Evolutionary conservation across 2,888 invertebrate genomes (phyloP), one percentile per base, ranked within the genome.

Genomic region (Leucoma salicis): DNA sequence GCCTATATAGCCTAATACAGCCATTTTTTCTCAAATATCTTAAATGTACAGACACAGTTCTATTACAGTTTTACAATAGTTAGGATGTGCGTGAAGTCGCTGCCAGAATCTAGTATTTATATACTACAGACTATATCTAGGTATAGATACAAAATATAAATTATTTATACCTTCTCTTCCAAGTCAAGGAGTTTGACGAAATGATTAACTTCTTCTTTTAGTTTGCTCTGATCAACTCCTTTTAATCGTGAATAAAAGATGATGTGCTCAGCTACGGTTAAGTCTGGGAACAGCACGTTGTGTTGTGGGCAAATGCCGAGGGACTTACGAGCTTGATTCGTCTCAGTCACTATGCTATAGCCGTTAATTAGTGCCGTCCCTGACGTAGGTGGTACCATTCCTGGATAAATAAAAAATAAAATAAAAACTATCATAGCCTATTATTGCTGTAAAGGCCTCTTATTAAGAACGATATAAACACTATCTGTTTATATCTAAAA

Each of bases 221-320:
- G 82, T 37, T 91, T 91, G 2, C 70, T 72, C 0, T 78, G 74
- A 1, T 79, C 71, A 1, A 94, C 82, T 3, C 94, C 94, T 80
- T 94, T 94, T 63, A 96, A 82, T 63, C 93, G 92, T 46, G 95
- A 93, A 71, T 95, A 97, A 83, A 97, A 97, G 54, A 92, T 90
- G 28, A 97, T 91, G 76, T 97, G 97, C 75, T 97, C 96, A 8
- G 91, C 91, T 3, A 96, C 96, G 0, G 96, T 96, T 36, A 97
- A 86, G 51, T 95, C 94, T 29, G 95, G 94, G 75, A 97, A 96
- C 12, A 97, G 88, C 1, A 96, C 93, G 82, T 97, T 95, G 75
- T 96, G 95, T 68, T 97, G 97, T 0, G 97, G 97, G 81, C 96
- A 96, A 15, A 96, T 90, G 1, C 96, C 96, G 25, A 96, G 82